These are phyloP conservation scores for Xestia c-nigrum DNA, from an alignment of 2,888 invertebrate species.

Conservation along the genomic window DNA sequence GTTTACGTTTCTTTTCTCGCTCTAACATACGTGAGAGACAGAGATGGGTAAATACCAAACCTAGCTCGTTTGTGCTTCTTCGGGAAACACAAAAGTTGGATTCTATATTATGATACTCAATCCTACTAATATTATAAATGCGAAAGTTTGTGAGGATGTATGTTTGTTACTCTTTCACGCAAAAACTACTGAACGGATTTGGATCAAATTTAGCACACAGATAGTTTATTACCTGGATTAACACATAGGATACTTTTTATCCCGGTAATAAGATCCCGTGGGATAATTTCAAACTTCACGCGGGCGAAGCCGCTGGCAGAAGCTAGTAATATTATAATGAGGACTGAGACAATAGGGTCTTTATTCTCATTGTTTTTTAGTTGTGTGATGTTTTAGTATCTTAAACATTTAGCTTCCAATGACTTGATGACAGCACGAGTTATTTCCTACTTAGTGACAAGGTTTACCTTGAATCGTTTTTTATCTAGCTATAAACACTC, in stretches of 20 bases:
- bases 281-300: no score
- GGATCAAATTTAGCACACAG: no score
- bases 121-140: no score
- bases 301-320: no score
- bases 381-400: neutral
- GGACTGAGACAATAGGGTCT: constrained; percentile 6
- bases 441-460: neutral
- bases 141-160: no score
- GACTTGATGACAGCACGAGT: neutral
- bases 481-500: neutral
- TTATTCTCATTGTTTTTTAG: neutral
- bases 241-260: no score
- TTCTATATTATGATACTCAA: constrained; percentile 2
- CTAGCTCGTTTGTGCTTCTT: constrained; percentile 7
- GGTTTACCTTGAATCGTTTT: constrained; percentile 14
- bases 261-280: no score
- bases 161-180: no score
- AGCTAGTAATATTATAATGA: no score
- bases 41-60: constrained; percentile 33
- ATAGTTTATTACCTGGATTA: no score
- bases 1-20: constrained; percentile 40
- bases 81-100: neutral
- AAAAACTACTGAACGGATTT: no score
- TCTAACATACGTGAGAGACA: constrained; percentile 32
- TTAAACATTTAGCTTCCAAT: neutral